Conservation (phyloP, 2,797 vertebrate genomes). For the Cygnus olor region DNA sequence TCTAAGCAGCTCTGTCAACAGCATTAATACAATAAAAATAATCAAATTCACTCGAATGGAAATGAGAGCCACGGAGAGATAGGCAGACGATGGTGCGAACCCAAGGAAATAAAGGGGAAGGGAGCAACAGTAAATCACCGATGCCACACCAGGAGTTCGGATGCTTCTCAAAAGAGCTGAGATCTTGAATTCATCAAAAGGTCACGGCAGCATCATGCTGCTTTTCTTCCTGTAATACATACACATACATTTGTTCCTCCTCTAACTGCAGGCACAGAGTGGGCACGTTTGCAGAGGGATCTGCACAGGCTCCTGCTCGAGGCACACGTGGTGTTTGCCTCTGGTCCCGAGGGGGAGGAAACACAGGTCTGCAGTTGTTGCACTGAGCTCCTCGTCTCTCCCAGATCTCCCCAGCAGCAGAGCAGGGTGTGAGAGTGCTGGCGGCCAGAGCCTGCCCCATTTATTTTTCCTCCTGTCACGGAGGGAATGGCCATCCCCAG, state of each 20-base stretch:
- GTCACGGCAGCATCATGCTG: neutral
- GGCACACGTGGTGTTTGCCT: fast-evolving
- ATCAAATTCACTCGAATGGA: constrained; percentile 44
- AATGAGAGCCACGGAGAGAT: constrained; percentile 2
- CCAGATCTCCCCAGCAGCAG: neutral
- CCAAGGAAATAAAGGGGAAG: neutral
- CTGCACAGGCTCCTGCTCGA: fast-evolving
- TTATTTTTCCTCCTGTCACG: fast-evolving
- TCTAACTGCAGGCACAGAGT: neutral
- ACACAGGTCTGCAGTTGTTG: neutral
- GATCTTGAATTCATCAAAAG: neutral
- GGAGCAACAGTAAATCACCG: neutral
- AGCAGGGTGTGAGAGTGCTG: neutral
- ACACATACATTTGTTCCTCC: neutral
- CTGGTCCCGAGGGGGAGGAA: fast-evolving
- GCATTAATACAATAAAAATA: constrained; percentile 44
- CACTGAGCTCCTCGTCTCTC: neutral
- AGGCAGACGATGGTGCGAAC: neutral
- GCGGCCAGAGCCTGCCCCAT: neutral
- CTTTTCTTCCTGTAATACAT: neutral
- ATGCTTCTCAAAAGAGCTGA: neutral
- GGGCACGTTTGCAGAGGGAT: neutral
- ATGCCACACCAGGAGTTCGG: neutral
- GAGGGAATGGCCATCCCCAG: neutral
- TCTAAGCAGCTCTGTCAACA: constrained; percentile 57